A percentile compares a stretch with the other conserved stretches of the same genome.
Conservation (phyloP, 2,113 vertebrate species). For the Pteropus alecto region DNA sequence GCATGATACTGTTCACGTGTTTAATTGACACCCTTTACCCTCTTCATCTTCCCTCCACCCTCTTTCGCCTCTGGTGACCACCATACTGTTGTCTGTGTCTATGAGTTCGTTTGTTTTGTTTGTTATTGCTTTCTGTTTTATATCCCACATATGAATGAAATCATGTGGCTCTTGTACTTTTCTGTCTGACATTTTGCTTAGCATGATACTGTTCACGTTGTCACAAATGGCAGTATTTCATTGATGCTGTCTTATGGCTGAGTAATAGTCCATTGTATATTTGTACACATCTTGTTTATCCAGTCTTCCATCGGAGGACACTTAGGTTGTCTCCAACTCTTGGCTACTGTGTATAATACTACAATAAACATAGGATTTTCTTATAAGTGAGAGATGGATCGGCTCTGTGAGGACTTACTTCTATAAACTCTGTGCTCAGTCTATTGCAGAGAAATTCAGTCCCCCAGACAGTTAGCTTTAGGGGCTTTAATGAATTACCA, state of each 20-base stretch:
- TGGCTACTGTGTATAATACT: background rate
- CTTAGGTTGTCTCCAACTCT: background rate
- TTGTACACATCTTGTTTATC: background rate
- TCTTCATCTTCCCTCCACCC: background rate
- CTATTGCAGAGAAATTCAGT: background rate
- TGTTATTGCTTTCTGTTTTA: background rate
- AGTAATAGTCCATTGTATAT: background rate
- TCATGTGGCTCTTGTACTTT: background rate
- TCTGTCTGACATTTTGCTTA: background rate
- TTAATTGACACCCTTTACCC: background rate
- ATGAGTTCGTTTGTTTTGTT: background rate
- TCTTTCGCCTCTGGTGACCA: background rate
- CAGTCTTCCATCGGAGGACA: no score
- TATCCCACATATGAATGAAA: background rate
- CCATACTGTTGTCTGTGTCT: background rate
- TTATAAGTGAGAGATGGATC: background rate
- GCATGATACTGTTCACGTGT: no score
- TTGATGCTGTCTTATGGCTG: background rate
- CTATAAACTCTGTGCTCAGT: accelerated
- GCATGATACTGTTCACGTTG: no score
- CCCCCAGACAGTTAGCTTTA: background rate
- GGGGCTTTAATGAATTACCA: background rate
- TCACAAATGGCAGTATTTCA: background rate
- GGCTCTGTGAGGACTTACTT: background rate
- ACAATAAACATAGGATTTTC: background rate